A percentile compares a stretch with the other conserved stretches of the same genome.
Evolutionary conservation across 2,888 invertebrate genomes (phyloP).

Genomic region (Parapristionchus giblindavisi): DNA sequence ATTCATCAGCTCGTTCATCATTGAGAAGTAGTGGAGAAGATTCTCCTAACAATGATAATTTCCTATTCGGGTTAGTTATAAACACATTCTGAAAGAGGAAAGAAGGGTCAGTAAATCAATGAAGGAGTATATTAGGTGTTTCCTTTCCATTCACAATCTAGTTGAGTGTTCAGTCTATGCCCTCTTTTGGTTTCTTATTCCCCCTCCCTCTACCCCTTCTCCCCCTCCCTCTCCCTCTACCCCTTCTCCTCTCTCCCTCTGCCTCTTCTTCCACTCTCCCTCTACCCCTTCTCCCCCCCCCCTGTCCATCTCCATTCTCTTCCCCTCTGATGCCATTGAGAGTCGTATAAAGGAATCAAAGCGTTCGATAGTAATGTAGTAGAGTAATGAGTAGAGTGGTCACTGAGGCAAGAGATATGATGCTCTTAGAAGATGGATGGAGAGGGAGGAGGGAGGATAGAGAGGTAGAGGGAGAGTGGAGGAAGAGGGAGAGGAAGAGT

Average conservation of each 20-base stretch:
- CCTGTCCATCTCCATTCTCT: neutral
- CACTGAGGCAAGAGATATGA: neutral
- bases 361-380: too few relatives aligned
- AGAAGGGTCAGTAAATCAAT: neutral
- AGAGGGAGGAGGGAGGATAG: neutral
- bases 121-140: neutral
- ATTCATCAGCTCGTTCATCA: slow-evolving; percentile 58
- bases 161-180: neutral
- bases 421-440: neutral
- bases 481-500: neutral
- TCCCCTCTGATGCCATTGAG: neutral
- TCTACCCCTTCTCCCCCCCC: neutral
- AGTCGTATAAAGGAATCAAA: neutral
- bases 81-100: neutral
- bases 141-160: neutral
- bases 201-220: neutral
- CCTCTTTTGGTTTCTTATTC: neutral
- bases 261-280: slow-evolving; percentile 6
- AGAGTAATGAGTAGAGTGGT: neutral
- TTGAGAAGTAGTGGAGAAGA: slow-evolving; percentile 45
- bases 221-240: neutral
- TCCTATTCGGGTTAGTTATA: neutral
- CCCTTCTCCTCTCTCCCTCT: neutral
- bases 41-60: neutral
- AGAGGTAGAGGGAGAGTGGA: too few relatives aligned